Base-by-base conservation (phyloP, 2,797 vertebrate species). In the Pogoniulus pusillus region DNA sequence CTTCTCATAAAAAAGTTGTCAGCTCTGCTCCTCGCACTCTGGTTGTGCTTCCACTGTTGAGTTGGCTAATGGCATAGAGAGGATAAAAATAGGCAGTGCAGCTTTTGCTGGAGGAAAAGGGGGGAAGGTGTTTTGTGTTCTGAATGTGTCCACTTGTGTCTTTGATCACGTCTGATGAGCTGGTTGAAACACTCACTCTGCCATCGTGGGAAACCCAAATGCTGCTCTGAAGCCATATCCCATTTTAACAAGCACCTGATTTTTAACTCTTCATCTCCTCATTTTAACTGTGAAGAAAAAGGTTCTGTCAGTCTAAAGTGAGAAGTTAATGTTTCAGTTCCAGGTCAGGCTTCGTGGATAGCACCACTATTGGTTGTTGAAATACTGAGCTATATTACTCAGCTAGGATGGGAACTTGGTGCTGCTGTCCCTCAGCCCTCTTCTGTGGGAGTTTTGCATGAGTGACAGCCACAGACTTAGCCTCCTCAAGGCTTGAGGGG, bases 1-100 rank as follows among this genome's bases (percentile, higher is more conserved):
- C 78, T 90, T 94, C 89, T 81, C 71, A 87, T 95, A 90, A 91
- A 94, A n/a, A 91, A 89, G 43, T 96, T 93, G 70, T 45, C 60
- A 82, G 90, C 82, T 95, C 71, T 91, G 80, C 90, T 89, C 37
- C 81, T 94, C 43, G 54, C 64, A 43, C 60, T 90, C 79, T 93
- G 68, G 64, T 91, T 90, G 49, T 93, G 45, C 60, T 94, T 96
- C 71, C 62, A 79, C 82, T 85, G 23, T 83, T 83, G 83, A 91
- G 32, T 29, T 87, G 83, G 19, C 51, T 90, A 71, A 86, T 34
- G 71, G 49, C 24, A 13, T 68, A 47, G 62, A 16, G 7, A 62
- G 74, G 53, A 53, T 54, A 80, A 72, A 85, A 76, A 55, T 2
- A 80, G 11, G 19, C 72, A 82, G 12, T 84, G 45, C 30, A 72